phyloP scores from a whole-genome alignment of 2,797 vertebrate species.

The Decapterus maruadsi region DNA sequence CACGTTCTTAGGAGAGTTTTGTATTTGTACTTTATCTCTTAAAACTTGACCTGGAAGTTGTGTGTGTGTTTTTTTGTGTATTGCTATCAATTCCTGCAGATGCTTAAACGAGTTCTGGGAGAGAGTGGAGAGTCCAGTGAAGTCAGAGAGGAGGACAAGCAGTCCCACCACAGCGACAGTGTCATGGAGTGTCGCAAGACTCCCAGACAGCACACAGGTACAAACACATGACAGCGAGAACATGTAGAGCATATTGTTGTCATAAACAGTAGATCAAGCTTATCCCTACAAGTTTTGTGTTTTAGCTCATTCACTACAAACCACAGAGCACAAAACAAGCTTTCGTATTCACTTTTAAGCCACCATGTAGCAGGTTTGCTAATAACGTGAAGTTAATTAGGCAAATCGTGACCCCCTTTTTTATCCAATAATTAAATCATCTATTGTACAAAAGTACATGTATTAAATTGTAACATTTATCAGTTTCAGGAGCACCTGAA shows the following conservation, averaged over 20 bases:
- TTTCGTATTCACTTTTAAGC: not conserved
- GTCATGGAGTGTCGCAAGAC: constrained; percentile 83
- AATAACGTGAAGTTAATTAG: not conserved
- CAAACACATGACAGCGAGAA: not conserved
- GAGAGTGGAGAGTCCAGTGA: constrained; percentile 77
- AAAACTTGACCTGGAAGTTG: not conserved
- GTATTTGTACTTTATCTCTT: not conserved
- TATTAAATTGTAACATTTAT: not conserved
- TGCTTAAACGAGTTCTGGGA: constrained; percentile 90
- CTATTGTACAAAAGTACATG: not conserved
- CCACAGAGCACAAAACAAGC: not conserved
- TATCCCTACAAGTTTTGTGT: not conserved
- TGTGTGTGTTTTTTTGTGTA: not conserved
- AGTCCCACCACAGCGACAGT: constrained; percentile 91
- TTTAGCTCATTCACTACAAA: not conserved
- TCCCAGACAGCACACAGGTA: constrained; percentile 59
- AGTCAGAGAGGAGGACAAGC: constrained; percentile 84
- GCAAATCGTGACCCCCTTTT: not conserved
- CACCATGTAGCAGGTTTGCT: not conserved
- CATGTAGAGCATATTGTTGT: not conserved
- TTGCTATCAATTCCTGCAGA: constrained; percentile 76
- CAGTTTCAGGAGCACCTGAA: constrained; percentile 67
- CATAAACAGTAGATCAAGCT: not conserved
- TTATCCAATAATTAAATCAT: not conserved
- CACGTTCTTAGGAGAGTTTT: not conserved